Evolutionary conservation across 2,888 invertebrate species (phyloP), one percentile per base, ranked within the genome.

Genomic region (Chaitophorus viminalis): DNA sequence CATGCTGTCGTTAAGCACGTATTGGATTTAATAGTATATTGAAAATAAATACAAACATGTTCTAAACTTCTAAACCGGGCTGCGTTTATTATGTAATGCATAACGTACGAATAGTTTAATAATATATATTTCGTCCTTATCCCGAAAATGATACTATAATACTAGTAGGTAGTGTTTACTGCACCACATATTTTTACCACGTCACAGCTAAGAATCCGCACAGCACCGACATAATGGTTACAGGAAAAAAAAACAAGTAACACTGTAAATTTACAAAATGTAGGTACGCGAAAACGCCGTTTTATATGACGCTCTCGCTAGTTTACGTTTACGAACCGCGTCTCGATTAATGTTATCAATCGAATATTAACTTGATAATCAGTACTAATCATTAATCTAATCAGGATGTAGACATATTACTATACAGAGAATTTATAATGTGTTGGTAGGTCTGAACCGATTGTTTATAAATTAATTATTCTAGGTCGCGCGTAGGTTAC

Each of bases 81-180:
- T 9, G 39, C 52, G 76, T 39, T 0, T 60, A 60, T 17, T 78
- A 54, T 31, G 33, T n/a, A n/a, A n/a, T n/a, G n/a, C n/a, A 78
- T 25, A 31, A 36, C 5, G 14, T 25, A 33, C 33, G 17, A 78
- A 60, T 31, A 78, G n/a, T n/a, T n/a, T n/a, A n/a, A n/a, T n/a
- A 78, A 31, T 21, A 54, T 78, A 17, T 60, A 33, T 78, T 78
- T 78, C 33, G 11, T 31, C 31, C 31, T n/a, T n/a, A n/a, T n/a
- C n/a, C n/a, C n/a, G n/a, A n/a, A n/a, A n/a, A n/a, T n/a, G n/a
- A n/a, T n/a, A n/a, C n/a, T n/a, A n/a, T n/a, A n/a, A n/a, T n/a
- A n/a, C n/a, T n/a, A n/a, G n/a, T n/a, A n/a, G n/a, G 29, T 11
- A 46, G 68, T 68, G 21, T 81, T 81, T 81, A 39, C 78, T 18